Conservation (phyloP, 2,113 vertebrate genomes). For the Nycticorax nycticorax region DNA sequence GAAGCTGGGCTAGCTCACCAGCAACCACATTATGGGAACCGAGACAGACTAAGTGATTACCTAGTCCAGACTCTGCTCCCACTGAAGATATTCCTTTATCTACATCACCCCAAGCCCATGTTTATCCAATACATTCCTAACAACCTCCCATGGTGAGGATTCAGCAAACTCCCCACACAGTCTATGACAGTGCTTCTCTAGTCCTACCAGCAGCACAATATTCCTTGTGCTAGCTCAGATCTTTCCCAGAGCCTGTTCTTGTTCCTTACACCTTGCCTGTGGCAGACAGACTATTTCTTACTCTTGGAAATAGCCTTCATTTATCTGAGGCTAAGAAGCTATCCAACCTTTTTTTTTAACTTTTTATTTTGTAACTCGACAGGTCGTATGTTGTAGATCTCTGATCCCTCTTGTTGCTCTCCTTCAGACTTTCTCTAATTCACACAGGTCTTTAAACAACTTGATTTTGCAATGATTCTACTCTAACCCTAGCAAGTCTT, state of each 20-base stretch:
- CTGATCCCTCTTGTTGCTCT: not conserved
- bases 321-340: not conserved
- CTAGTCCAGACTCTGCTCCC: not conserved
- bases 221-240: fast-evolving
- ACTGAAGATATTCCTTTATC: not conserved
- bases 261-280: not conserved
- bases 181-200: not conserved
- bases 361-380: not conserved
- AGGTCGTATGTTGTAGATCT: not conserved
- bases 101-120: too few species aligned
- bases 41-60: not conserved
- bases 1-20: not conserved
- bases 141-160: not conserved
- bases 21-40: not conserved
- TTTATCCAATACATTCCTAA: not conserved
- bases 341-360: not conserved
- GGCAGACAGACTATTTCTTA: not conserved
- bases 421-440: not conserved
- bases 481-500: not conserved
- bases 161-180: fast-evolving
- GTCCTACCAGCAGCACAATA: not conserved
- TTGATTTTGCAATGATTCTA: not conserved
- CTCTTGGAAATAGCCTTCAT: not conserved
- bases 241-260: not conserved
- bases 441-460: not conserved